Conservation (phyloP, 1,140 invertebrate species). For the Procambarus virginalis region DNA sequence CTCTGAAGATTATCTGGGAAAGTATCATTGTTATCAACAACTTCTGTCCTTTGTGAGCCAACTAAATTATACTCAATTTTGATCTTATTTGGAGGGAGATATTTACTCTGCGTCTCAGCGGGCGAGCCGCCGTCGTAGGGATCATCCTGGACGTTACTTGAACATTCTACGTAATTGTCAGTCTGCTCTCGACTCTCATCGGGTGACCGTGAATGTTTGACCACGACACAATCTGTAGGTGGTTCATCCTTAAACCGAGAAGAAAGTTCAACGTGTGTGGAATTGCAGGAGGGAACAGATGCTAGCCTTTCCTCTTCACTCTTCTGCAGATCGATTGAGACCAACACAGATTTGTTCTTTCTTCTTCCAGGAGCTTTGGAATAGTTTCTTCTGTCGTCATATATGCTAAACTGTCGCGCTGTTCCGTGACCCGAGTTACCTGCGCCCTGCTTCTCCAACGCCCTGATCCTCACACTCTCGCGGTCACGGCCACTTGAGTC, state of each 20-base stretch:
- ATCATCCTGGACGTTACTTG: background rate
- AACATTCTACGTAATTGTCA: background rate
- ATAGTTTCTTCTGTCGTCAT: constrained; percentile 26
- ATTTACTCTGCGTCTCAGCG: background rate
- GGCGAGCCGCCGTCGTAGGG: too few species aligned
- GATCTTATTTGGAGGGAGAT: background rate
- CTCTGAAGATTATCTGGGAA: background rate
- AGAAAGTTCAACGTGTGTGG: background rate
- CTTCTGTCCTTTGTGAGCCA: background rate
- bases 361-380: background rate
- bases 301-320: background rate
- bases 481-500: background rate
- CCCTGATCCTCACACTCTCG: background rate
- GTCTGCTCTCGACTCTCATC: background rate
- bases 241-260: background rate
- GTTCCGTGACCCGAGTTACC: background rate
- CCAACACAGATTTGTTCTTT: background rate
- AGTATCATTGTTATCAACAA: background rate
- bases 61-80: background rate
- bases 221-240: background rate
- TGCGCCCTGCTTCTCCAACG: background rate
- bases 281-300: background rate
- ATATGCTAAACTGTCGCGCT: background rate
- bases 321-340: background rate
- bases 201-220: background rate